Conservation (phyloP, 1,140 invertebrate genomes). For the Phymastichus coffea region DNA sequence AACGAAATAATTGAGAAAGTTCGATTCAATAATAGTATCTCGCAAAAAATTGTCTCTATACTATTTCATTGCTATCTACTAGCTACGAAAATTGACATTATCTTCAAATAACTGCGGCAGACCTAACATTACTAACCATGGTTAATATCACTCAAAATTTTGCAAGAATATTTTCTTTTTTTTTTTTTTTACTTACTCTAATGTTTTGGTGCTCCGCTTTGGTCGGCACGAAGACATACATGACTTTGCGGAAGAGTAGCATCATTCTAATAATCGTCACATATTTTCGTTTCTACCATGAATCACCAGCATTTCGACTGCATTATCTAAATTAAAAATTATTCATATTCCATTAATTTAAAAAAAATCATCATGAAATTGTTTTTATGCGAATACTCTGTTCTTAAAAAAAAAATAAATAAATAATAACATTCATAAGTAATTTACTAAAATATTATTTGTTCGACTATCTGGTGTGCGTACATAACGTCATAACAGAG, state of each 20-base stretch:
- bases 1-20: constrained; percentile 1
- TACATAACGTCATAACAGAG: background rate
- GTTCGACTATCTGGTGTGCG: background rate
- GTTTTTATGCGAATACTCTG: too few species aligned
- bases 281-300: too few species aligned
- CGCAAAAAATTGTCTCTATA: too few species aligned
- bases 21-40: constrained; percentile 2
- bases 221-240: constrained; percentile 5
- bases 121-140: constrained; percentile 41
- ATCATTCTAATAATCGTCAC: too few species aligned
- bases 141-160: constrained; percentile 12
- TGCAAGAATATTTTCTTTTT: too few species aligned
- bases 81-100: background rate
- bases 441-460: constrained; percentile 10
- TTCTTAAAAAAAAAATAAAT: too few species aligned
- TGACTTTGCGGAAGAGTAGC: too few species aligned
- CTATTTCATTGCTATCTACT: background rate
- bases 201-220: constrained; percentile 42
- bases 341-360: too few species aligned
- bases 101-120: constrained; percentile 10
- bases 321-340: too few species aligned
- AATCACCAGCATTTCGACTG: too few species aligned
- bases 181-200: constrained; percentile 56
- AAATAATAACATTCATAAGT: background rate
- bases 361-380: too few species aligned